Percentiles rank a stretch among this genome's conserved stretches.
phyloP scores from a whole-genome alignment of 2,888 invertebrate genomes.

The Himalopsyche kuldschensis region DNA sequence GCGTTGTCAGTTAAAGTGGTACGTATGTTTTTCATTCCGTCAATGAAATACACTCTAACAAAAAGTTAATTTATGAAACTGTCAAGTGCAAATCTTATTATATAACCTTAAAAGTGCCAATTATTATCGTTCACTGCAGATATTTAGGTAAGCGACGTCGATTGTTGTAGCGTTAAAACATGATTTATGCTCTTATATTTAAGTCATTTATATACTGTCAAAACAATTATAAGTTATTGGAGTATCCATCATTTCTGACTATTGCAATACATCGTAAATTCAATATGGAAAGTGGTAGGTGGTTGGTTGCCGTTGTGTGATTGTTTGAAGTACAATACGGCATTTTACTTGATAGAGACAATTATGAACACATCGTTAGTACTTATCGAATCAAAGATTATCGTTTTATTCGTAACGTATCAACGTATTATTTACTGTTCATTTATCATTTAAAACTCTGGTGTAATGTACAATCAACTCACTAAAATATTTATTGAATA shows the following conservation, averaged over 20 bases:
- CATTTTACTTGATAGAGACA: too few relatives aligned
- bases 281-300: neutral
- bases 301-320: neutral
- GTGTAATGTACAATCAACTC: too few relatives aligned
- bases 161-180: neutral
- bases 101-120: slow-evolving; percentile 8
- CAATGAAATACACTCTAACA: neutral
- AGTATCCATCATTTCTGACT: too few relatives aligned
- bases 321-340: too few relatives aligned
- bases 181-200: neutral
- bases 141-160: neutral
- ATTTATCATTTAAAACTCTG: too few relatives aligned
- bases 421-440: too few relatives aligned
- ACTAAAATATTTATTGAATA: too few relatives aligned
- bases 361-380: too few relatives aligned
- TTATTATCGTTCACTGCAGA: neutral
- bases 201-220: neutral
- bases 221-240: too few relatives aligned
- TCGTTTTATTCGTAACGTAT: too few relatives aligned
- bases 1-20: neutral
- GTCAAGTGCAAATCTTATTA: slow-evolving; percentile 4
- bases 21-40: neutral
- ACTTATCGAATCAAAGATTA: too few relatives aligned
- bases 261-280: neutral
- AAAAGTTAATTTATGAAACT: neutral